A percentile compares a stretch with the other conserved stretches of the same genome.
These are phyloP conservation scores for Macrophya annulata DNA, from an alignment of 2,888 invertebrate species.

Conservation along the genomic window DNA sequence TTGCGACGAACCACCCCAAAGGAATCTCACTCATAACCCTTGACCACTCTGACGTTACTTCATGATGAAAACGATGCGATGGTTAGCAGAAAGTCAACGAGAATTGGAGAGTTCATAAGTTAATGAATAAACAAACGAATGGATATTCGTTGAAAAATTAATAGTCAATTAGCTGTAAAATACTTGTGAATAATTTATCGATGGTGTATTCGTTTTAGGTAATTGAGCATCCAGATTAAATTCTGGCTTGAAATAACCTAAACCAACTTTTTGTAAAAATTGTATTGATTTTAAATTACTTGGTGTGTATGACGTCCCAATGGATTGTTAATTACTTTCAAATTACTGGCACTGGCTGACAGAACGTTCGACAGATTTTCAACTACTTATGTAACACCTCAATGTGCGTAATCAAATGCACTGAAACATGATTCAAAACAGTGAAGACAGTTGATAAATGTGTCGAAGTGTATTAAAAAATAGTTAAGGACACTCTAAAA, in stretches of 20 bases:
- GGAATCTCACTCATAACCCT: conserved; percentile 10
- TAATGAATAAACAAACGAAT: neutral
- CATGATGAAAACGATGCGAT: neutral
- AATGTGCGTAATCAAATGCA: too few species aligned
- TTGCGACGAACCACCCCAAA: conserved; percentile 29
- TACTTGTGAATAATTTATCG: too few species aligned
- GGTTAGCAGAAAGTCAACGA: neutral
- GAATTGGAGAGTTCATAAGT: neutral
- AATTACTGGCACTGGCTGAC: neutral
- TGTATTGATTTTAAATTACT: too few species aligned
- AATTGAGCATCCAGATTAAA: neutral
- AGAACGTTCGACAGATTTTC: neutral
- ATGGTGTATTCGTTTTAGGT: too few species aligned
- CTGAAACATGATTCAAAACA: too few species aligned
- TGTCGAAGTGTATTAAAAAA: too few species aligned
- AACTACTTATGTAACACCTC: too few species aligned
- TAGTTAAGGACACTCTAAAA: too few species aligned
- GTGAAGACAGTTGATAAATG: too few species aligned
- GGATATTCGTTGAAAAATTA: neutral
- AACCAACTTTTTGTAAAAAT: neutral
- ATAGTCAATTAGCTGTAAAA: neutral
- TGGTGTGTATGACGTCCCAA: too few species aligned
- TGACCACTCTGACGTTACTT: conserved; percentile 16
- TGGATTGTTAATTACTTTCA: neutral
- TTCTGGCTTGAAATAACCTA: neutral